Evolutionary conservation across 2,113 vertebrate genomes (phyloP), one percentile per base, ranked within the genome.

Genomic region (Alosa alosa): DNA sequence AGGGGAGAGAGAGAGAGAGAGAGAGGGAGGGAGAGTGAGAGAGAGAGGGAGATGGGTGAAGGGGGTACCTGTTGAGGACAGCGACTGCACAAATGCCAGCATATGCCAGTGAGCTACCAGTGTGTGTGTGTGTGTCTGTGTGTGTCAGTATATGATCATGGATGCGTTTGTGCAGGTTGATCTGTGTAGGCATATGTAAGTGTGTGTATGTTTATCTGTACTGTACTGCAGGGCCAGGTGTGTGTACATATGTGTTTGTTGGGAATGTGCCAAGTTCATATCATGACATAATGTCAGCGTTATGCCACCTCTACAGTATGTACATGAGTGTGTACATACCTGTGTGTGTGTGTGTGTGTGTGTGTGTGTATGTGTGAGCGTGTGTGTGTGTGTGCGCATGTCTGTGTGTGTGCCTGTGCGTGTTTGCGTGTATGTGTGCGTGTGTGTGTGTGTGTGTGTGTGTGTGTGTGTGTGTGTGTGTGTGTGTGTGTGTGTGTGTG

Each of bases 61-160:
- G 72, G 72, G 15, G 52, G 81, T 89, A 88, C 87, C 88, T 86
- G 81, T 88, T 89, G 90, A 90, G 84, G 84, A 78, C 84, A 86
- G 87, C 88, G 86, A 86, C 86, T 91, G 83, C 11, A 36, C 72
- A 78, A 36, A 72, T 78, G 72, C 72, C 64, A 78, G 31, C 72
- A 64, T 64, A 64, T 60, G 60, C 60, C 60, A 64, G 22, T n/a
- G 10, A 68, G 8, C 60, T 68, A 31, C 25, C 60, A 68, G 3
- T 25, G n/a, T 36, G 64, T 72, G 64, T 36, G 64, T 31, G 64
- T 72, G 64, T 72, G n/a, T 25, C 25, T 72, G 64, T 72, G 6
- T 72, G 64, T 72, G 64, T 11, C 4, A 15, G 25, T 72, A 25
- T 72, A 25, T 10, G 64, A 1, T 11, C 9, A 15, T 72, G 31